Percentiles rank a stretch among this genome's conserved stretches.
Conservation (phyloP, 2,888 invertebrate species). For the Catocala sponsa region DNA sequence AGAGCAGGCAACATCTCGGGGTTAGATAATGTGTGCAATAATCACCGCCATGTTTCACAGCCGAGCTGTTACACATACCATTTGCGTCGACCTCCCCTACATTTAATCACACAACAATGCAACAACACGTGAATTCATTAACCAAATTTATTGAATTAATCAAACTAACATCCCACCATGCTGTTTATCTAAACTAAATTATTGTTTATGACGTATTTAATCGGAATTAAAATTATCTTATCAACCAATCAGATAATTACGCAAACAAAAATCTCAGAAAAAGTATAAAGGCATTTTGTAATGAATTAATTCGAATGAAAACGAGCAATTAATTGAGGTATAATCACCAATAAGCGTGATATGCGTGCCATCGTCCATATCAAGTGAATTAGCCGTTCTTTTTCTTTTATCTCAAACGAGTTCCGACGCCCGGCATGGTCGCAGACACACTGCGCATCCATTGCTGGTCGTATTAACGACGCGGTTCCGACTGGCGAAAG, state of each 20-base stretch:
- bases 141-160: constrained; percentile 67
- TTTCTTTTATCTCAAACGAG: constrained; percentile 57
- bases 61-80: constrained; percentile 67
- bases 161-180: constrained; percentile 22
- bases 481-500: constrained; percentile 22
- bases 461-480: constrained; percentile 31
- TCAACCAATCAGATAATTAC: constrained; percentile 50
- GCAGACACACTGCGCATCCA: constrained; percentile 23
- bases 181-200: constrained; percentile 21
- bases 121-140: constrained; percentile 70
- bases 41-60: constrained; percentile 78
- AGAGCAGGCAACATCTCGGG: constrained; percentile 58
- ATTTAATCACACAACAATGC: constrained; percentile 78
- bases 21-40: constrained; percentile 80
- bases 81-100: constrained; percentile 66
- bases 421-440: constrained; percentile 34
- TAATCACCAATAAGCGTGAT: constrained; percentile 65
- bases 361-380: constrained; percentile 59
- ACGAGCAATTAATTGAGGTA: constrained; percentile 63
- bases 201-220: constrained; percentile 2
- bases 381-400: constrained; percentile 65
- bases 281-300: constrained; percentile 44
- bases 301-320: constrained; percentile 65
- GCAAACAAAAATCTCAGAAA: constrained; percentile 50
- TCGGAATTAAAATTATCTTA: constrained; percentile 28